phyloP scores from a whole-genome alignment of 2,113 vertebrate genomes.

The Dicentrarchus labrax region DNA sequence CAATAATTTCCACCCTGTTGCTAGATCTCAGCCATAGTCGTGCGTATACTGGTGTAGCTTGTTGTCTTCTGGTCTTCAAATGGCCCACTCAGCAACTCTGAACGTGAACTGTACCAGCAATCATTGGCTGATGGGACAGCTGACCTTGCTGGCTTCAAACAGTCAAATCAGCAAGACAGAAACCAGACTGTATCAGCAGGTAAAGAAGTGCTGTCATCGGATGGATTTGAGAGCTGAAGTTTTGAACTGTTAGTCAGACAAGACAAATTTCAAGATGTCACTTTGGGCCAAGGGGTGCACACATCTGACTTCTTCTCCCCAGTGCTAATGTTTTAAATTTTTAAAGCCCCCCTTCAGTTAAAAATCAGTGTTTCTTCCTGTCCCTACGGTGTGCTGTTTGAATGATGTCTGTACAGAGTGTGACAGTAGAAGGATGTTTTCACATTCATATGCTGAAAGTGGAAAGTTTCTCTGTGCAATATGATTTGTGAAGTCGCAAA shows the following conservation, averaged over 20 bases:
- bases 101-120: constrained; percentile 33
- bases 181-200: constrained; percentile 10
- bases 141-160: constrained; percentile 15
- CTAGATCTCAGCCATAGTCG: background rate
- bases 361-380: no score
- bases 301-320: background rate
- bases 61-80: constrained; percentile 4
- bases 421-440: no score
- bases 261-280: background rate
- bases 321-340: background rate
- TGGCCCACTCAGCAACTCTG: constrained; percentile 37
- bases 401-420: no score
- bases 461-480: no score
- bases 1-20: background rate
- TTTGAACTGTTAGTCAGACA: background rate
- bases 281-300: background rate
- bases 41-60: background rate
- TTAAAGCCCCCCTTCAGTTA: no score
- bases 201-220: background rate
- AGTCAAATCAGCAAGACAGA: constrained; percentile 47
- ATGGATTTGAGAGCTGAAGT: background rate
- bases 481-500: no score
- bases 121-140: constrained; percentile 39
- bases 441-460: no score
- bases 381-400: no score